Conservation (phyloP, 2,888 invertebrate species). For the Adelognathus sp. region DNA sequence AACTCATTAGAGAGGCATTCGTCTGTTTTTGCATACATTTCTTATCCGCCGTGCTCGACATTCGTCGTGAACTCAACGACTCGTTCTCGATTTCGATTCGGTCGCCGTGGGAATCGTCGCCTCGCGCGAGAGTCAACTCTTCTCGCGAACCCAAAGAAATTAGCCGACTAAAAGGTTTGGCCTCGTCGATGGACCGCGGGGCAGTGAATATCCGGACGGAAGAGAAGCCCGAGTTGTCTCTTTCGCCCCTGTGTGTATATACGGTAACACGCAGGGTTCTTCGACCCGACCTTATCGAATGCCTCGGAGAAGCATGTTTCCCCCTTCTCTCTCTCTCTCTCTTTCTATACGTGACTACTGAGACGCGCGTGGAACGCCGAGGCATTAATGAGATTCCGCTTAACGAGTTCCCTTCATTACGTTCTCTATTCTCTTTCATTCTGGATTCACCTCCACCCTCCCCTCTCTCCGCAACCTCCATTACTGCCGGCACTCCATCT, state of each 20-base stretch:
- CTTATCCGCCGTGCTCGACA: neutral
- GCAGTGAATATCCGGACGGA: slow-evolving; percentile 28
- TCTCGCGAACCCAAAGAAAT: slow-evolving; percentile 6
- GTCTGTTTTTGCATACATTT: neutral
- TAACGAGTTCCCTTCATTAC: slow-evolving; percentile 53
- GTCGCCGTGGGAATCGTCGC: neutral
- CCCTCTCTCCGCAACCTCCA: neutral
- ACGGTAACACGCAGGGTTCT: slow-evolving; percentile 10
- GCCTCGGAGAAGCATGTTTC: slow-evolving; percentile 10
- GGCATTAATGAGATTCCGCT: slow-evolving; percentile 46
- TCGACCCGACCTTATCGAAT: slow-evolving; percentile 29
- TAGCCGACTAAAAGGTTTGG: slow-evolving; percentile 15
- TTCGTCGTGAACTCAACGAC: neutral
- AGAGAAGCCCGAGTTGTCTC: slow-evolving; percentile 7
- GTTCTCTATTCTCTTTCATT: slow-evolving; percentile 36
- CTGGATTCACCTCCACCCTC: neutral
- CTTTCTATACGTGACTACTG: neutral
- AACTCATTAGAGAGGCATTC: neutral
- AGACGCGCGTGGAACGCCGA: slow-evolving; percentile 28
- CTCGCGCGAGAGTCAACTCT: neutral
- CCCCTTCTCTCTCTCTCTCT: too few relatives aligned
- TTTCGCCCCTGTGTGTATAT: neutral
- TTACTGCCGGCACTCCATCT: slow-evolving; percentile 3
- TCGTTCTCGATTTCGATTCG: neutral
- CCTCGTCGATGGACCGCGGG: slow-evolving; percentile 12